Percentiles rank a stretch among this genome's conserved stretches.
Evolutionary conservation across 2,113 vertebrate genomes (phyloP).

Genomic region (Falcunculus frontatus): DNA sequence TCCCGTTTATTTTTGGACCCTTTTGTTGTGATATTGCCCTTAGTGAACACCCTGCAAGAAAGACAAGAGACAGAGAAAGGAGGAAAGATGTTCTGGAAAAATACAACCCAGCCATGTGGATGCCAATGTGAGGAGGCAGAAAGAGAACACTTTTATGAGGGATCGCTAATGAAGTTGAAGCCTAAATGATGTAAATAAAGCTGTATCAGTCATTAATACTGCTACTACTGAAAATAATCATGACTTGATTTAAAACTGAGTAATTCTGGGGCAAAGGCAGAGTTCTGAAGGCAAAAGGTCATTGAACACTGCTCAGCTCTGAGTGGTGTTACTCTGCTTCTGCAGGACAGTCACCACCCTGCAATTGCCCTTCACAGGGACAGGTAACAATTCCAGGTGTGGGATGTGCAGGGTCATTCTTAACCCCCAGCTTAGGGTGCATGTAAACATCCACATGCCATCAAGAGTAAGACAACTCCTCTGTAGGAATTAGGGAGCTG

Average conservation of each 20-base stretch:
- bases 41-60: neutral
- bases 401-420: neutral
- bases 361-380: neutral
- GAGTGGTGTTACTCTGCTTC: neutral
- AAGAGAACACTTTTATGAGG: neutral
- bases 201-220: neutral
- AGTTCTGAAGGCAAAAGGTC: neutral
- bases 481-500: neutral
- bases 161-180: neutral
- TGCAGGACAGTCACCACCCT: neutral
- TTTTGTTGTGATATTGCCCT: neutral
- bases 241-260: neutral
- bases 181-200: neutral
- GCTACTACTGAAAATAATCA: neutral
- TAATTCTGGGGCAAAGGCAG: neutral
- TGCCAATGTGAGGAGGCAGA: neutral
- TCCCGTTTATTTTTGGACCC: neutral
- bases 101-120: neutral
- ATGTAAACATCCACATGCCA: accelerated
- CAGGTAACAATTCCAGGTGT: neutral
- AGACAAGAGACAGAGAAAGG: neutral
- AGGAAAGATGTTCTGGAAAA: neutral
- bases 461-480: neutral
- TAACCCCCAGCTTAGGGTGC: no score
- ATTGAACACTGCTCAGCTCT: neutral